phyloP scores from a whole-genome alignment of 2,888 invertebrate species.

The Drosophila nr. fundita region DNA sequence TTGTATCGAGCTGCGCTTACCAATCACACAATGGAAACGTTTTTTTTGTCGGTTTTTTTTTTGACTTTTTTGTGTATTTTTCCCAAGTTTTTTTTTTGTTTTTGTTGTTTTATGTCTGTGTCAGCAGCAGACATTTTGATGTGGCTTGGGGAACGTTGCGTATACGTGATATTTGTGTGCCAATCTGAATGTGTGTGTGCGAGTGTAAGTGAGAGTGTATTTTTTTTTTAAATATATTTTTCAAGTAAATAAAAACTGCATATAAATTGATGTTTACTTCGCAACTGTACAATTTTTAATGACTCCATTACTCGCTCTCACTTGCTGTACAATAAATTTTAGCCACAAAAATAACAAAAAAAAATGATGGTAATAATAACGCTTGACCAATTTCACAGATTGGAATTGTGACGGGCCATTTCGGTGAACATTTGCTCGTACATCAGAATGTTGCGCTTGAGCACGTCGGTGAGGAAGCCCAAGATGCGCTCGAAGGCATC shows the following conservation, averaged over 20 bases:
- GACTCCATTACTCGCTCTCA: not conserved
- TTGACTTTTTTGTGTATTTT: not conserved
- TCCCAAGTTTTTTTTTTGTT: not conserved
- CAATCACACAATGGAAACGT: conserved; percentile 43
- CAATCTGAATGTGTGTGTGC: conserved; percentile 1
- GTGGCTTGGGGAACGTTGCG: conserved; percentile 40
- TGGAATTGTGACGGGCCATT: conserved; percentile 73
- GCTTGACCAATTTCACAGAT: conserved; percentile 46
- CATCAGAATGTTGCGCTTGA: conserved; percentile 98
- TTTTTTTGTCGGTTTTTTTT: conserved; percentile 11
- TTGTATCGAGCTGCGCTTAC: conserved; percentile 54
- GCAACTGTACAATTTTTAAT: conserved; percentile 33
- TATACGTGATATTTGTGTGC: conserved; percentile 43
- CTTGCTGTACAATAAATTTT: conserved; percentile 41
- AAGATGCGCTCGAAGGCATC: conserved; percentile 98
- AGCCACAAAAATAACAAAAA: conserved; percentile 13
- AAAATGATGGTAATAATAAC: conserved; percentile 5
- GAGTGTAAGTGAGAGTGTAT: conserved; percentile 17
- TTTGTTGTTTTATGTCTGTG: conserved; percentile 38
- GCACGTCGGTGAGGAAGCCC: conserved; percentile 98
- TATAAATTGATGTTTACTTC: conserved; percentile 34
- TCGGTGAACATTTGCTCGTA: conserved; percentile 88
- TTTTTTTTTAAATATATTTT: not conserved
- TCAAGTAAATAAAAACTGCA: conserved; percentile 26
- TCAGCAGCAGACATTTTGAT: conserved; percentile 50